Evolutionary conservation across 1,140 invertebrate genomes (phyloP).

Genomic region (Drosophila insularis): DNA sequence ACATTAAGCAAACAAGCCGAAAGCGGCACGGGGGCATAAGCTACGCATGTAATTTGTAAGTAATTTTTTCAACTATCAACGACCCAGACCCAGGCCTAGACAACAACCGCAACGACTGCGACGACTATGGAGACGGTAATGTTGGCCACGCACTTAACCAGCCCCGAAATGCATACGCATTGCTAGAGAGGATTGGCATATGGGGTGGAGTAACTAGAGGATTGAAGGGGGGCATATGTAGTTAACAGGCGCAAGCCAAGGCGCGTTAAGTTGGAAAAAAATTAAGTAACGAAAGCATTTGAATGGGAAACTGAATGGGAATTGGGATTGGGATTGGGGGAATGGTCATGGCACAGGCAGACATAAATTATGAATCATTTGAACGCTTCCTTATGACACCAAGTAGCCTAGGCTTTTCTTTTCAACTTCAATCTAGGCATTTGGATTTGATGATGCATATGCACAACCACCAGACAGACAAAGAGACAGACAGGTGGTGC

Average conservation of each 20-base stretch:
- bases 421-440: conserved; percentile 26
- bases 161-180: conserved; percentile 55
- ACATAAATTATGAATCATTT: conserved; percentile 82
- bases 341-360: conserved; percentile 52
- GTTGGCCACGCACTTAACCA: conserved; percentile 61
- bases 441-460: conserved; percentile 36
- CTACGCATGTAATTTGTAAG: conserved; percentile 80
- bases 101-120: conserved; percentile 40
- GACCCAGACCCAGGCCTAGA: conserved; percentile 52
- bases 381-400: conserved; percentile 81
- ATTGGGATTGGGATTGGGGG: conserved; percentile 53
- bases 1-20: conserved; percentile 71
- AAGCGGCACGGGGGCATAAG: conserved; percentile 74
- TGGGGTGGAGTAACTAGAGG: too few relatives aligned
- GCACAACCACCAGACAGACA: not conserved
- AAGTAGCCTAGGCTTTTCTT: conserved; percentile 43
- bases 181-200: conserved; percentile 17
- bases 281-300: conserved; percentile 75
- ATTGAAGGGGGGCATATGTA: not conserved
- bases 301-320: conserved; percentile 61
- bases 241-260: conserved; percentile 51
- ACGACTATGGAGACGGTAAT: conserved; percentile 23
- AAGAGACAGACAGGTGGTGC: conserved; percentile 16
- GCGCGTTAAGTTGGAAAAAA: conserved; percentile 62
- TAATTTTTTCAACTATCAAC: conserved; percentile 80